Base-by-base conservation (phyloP, 2,888 invertebrate species). In the Parascotia fuliginaria region DNA sequence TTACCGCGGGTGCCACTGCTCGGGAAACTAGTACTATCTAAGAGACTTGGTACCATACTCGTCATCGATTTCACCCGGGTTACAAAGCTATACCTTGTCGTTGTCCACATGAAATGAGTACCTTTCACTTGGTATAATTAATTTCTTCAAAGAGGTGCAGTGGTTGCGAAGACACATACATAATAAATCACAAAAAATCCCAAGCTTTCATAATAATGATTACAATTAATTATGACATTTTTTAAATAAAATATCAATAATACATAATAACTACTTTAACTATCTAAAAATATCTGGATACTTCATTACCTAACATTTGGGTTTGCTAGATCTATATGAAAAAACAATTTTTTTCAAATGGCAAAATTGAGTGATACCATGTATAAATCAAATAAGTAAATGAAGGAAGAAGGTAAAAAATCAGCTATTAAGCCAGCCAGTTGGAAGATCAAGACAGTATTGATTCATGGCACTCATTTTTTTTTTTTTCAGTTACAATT, bases 371-470 rank as follows among this genome's bases (percentile, higher is more conserved):
- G 73, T 73, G 78, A 85, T 85, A 75, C 78, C 70, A 60, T 67
- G 63, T 71, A 86, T 87, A 86, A 87, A 87, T 88, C 88, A 84
- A 73, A 70, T 52, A 77, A 60, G 81, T 66, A 85, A 87, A 87
- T 85, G 83, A 84, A 24, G 74, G 62, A 75, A 74, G 74, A 70
- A 74, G 71, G 73, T 77, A 80, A 82, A 83, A 83, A 83, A 83
- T 79, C 70, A 72, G 75, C 77, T 78, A 86, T 88, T 85, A 82
- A 77, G 70, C 70, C 87, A 86, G 80, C 78, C 81, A 77, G 75
- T 74, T 54, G 87, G 83, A 89, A 88, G 84, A 87, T 84, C 87
- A 84, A 77, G 76, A 76, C 75, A 70, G 60, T 62, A 62, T 73
- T 83, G 86, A 87, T 81, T 86, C 80, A 85, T 83, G 71, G 69